Percentiles rank a stretch among this genome's conserved stretches.
phyloP scores from a whole-genome alignment of 2,797 vertebrate genomes.

The Oceanodroma leucorhoa region DNA sequence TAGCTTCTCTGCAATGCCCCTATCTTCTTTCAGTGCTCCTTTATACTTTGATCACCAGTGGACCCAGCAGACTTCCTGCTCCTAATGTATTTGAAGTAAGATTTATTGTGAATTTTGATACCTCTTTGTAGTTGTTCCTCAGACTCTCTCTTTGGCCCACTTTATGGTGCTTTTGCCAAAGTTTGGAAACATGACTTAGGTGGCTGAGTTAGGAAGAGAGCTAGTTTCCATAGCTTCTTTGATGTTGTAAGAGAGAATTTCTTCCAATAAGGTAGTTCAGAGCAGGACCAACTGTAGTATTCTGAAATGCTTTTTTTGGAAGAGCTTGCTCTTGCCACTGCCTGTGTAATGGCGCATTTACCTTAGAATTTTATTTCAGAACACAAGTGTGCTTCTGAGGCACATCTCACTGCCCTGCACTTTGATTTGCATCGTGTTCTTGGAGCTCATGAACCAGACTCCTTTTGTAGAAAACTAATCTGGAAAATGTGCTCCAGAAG shows the following conservation, averaged over 20 bases:
- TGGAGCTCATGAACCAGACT: neutral
- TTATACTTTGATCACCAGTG: neutral
- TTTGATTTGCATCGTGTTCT: neutral
- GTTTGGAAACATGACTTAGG: neutral
- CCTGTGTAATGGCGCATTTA: neutral
- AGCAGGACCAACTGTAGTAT: neutral
- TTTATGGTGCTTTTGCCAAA: neutral
- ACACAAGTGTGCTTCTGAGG: neutral
- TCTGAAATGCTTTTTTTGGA: neutral
- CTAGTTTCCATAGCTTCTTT: neutral
- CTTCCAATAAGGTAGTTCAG: neutral
- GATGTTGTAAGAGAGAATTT: neutral
- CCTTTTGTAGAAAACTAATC: neutral
- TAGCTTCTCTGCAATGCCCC: neutral
- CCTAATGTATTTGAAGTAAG: neutral
- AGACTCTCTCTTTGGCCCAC: neutral
- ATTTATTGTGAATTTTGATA: neutral
- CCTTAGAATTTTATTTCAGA: neutral
- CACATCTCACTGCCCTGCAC: neutral
- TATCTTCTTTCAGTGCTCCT: neutral
- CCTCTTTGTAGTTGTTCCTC: neutral
- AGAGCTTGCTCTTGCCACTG: neutral
- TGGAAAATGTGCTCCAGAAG: neutral
- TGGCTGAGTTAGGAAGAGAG: neutral
- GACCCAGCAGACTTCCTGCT: neutral